phyloP scores from a whole-genome alignment of 92 coral and sea anemone genomes.

The Diadumene lineata region DNA sequence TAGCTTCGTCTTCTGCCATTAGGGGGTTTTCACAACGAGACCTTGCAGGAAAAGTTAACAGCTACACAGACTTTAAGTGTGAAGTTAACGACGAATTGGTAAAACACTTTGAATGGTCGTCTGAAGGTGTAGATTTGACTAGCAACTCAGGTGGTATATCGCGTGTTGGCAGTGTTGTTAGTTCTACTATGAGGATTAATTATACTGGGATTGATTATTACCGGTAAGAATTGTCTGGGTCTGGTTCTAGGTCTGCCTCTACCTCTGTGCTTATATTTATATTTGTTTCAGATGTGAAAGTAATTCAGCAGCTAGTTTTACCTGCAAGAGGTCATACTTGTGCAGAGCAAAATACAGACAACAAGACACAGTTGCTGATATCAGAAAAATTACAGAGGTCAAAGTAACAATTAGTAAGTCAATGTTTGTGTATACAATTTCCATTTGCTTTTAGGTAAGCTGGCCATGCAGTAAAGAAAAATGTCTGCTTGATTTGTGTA shows the following conservation, averaged over 20 bases:
- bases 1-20: background rate
- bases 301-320: background rate
- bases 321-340: background rate
- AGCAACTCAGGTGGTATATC: conserved; percentile 5
- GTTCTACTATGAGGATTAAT: conserved; percentile 35
- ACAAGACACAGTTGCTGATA: conserved; percentile 6
- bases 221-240: too few relatives aligned
- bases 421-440: too few relatives aligned
- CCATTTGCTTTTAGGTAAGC: too few relatives aligned
- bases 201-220: conserved; percentile 24
- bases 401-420: conserved; percentile 33
- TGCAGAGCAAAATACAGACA: conserved; percentile 29
- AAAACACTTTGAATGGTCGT: conserved; percentile 10
- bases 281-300: background rate
- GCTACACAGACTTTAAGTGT: conserved; percentile 17
- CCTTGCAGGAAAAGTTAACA: background rate
- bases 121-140: conserved; percentile 13
- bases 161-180: conserved; percentile 4
- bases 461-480: too few relatives aligned
- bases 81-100: background rate
- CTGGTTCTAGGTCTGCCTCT: too few relatives aligned
- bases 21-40: background rate
- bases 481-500: too few relatives aligned
- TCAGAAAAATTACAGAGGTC: conserved; percentile 13
- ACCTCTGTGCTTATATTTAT: too few relatives aligned